Evolutionary conservation across 2,888 invertebrate genomes (phyloP).

Genomic region (Hermaeophaga mercurialis): DNA sequence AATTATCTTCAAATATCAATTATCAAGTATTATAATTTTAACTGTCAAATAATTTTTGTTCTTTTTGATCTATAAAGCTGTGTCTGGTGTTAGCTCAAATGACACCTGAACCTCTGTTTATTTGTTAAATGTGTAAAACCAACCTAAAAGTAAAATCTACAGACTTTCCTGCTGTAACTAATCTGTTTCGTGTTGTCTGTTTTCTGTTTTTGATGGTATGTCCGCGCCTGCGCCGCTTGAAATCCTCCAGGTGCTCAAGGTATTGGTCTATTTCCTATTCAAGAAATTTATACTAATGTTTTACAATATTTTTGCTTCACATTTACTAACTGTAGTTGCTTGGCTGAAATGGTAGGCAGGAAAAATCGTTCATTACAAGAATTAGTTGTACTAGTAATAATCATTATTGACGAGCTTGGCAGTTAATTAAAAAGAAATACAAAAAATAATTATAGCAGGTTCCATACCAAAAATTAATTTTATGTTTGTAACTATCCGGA

Average conservation of each 20-base stretch:
- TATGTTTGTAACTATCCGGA: too few relatives aligned
- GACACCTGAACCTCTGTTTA: not conserved
- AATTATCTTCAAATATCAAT: too few relatives aligned
- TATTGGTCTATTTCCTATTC: conserved; percentile 50
- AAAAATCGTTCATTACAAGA: too few relatives aligned
- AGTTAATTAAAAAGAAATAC: too few relatives aligned
- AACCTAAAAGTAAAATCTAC: conserved; percentile 1
- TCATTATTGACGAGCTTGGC: too few relatives aligned
- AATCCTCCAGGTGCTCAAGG: conserved; percentile 62
- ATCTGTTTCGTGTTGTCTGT: conserved; percentile 58
- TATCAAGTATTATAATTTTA: too few relatives aligned
- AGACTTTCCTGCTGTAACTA: conserved; percentile 48
- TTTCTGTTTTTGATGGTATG: conserved; percentile 57
- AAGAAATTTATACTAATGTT: conserved; percentile 16
- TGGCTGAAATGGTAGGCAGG: conserved; percentile 6
- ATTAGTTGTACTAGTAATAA: too few relatives aligned
- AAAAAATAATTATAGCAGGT: too few relatives aligned
- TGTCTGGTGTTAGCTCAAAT: conserved; percentile 1
- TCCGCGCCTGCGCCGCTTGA: conserved; percentile 53
- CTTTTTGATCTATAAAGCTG: too few relatives aligned
- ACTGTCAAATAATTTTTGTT: too few relatives aligned
- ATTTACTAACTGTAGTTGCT: conserved; percentile 5
- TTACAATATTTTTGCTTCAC: conserved; percentile 7
- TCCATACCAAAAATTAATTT: too few relatives aligned
- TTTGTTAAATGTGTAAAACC: conserved; percentile 33